Evolutionary conservation across 2,113 vertebrate species (phyloP).

Genomic region (Uria lomvia): DNA sequence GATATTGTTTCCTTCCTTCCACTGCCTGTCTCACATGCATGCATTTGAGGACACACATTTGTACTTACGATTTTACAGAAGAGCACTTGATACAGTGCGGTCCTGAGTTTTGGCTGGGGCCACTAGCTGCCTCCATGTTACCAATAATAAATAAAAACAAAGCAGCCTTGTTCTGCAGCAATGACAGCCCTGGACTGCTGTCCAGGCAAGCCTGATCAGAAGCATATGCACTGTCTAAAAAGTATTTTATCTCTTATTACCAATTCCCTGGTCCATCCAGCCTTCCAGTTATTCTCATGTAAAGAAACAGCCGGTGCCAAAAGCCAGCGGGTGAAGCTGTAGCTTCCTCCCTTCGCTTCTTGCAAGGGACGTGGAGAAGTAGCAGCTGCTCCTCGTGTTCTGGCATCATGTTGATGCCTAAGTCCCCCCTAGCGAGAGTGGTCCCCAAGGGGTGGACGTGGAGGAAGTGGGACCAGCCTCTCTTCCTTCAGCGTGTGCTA

Average conservation of each 20-base stretch:
- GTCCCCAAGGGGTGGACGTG: background rate
- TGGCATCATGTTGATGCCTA: background rate
- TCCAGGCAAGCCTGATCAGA: background rate
- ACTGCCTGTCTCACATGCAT: background rate
- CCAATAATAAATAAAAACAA: background rate
- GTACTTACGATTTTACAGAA: background rate
- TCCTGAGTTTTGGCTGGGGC: background rate
- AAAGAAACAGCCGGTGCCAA: background rate
- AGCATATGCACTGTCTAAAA: background rate
- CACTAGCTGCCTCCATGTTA: background rate
- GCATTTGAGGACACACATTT: background rate
- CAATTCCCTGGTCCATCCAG: background rate
- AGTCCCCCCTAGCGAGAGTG: background rate
- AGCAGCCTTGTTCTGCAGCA: background rate
- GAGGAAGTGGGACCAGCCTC: background rate
- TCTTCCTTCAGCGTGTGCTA: background rate
- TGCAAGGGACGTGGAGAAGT: background rate
- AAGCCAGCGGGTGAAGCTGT: background rate
- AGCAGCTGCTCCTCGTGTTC: background rate
- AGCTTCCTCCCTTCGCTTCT: background rate
- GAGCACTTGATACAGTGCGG: accelerated
- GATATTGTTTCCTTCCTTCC: background rate
- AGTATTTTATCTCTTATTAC: background rate
- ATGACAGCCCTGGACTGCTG: background rate
- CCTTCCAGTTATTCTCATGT: background rate